Conservation (phyloP, 2,888 invertebrate species). For the Caenorhabditis sp. region DNA sequence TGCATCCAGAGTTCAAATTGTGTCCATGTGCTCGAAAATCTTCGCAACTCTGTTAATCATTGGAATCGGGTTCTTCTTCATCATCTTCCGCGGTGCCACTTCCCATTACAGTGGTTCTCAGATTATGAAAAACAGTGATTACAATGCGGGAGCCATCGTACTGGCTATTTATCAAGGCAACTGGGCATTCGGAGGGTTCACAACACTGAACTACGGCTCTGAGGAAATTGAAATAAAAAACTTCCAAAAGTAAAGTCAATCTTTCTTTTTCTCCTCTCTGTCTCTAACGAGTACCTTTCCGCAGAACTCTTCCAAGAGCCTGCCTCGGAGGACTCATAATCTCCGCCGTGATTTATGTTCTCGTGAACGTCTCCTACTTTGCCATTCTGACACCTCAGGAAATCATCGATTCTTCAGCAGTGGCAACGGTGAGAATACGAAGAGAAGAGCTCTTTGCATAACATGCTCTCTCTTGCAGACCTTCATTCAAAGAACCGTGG, state of each 20-base stretch:
- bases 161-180: slow-evolving; percentile 72
- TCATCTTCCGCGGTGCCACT: slow-evolving; percentile 68
- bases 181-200: slow-evolving; percentile 73
- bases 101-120: slow-evolving; percentile 53
- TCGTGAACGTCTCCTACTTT: slow-evolving; percentile 70
- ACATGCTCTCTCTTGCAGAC: slow-evolving; percentile 57
- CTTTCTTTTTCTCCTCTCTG: neutral
- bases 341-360: slow-evolving; percentile 64
- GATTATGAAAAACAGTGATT: slow-evolving; percentile 63
- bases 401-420: slow-evolving; percentile 67
- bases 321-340: slow-evolving; percentile 67
- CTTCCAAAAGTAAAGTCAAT: slow-evolving; percentile 56
- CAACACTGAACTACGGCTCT: slow-evolving; percentile 72
- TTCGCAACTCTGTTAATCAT: slow-evolving; percentile 67
- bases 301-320: slow-evolving; percentile 68
- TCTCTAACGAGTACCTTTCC: neutral
- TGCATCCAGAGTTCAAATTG: slow-evolving; percentile 67
- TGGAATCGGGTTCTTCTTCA: slow-evolving; percentile 66
- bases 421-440: slow-evolving; percentile 67
- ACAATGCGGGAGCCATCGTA: slow-evolving; percentile 61
- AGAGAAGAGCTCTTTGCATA: slow-evolving; percentile 5
- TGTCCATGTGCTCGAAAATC: slow-evolving; percentile 69
- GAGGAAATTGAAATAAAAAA: slow-evolving; percentile 70
- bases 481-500: slow-evolving; percentile 69
- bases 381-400: slow-evolving; percentile 65